Evolutionary conservation across 2,888 invertebrate genomes (phyloP).

Genomic region (Scrobipalpa costella): DNA sequence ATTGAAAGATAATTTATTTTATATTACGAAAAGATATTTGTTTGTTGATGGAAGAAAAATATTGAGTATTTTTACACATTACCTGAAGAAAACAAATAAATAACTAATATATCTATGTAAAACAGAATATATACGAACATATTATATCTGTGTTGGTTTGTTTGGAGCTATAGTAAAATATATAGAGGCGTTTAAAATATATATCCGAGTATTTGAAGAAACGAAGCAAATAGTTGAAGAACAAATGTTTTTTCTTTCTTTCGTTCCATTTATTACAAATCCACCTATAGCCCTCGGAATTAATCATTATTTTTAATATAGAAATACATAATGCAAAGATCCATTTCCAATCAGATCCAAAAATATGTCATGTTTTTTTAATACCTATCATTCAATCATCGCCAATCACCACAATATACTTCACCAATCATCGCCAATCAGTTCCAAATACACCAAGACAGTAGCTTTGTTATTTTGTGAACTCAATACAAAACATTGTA

Average conservation of each 20-base stretch:
- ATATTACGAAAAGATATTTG: constrained; percentile 64
- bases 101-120: constrained; percentile 45
- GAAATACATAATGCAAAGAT: no score
- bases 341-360: constrained; percentile 39
- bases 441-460: constrained; percentile 53
- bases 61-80: constrained; percentile 79
- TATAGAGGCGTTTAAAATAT: not conserved
- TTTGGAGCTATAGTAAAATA: constrained; percentile 7
- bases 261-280: no score
- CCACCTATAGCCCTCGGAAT: no score
- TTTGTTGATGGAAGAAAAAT: constrained; percentile 66
- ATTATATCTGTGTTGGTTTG: constrained; percentile 47
- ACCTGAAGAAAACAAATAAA: constrained; percentile 72
- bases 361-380: no score
- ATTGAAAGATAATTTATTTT: constrained; percentile 73
- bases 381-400: no score
- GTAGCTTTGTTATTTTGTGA: constrained; percentile 73
- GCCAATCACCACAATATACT: no score
- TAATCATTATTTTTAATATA: no score
- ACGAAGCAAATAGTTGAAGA: not conserved
- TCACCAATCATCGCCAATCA: not conserved
- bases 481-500: constrained; percentile 73
- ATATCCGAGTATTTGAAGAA: not conserved
- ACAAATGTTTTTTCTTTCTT: not conserved
- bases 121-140: constrained; percentile 72